These are phyloP conservation scores for Hemiprocne comata DNA, from an alignment of 2,113 vertebrate genomes.

Conservation along the genomic window DNA sequence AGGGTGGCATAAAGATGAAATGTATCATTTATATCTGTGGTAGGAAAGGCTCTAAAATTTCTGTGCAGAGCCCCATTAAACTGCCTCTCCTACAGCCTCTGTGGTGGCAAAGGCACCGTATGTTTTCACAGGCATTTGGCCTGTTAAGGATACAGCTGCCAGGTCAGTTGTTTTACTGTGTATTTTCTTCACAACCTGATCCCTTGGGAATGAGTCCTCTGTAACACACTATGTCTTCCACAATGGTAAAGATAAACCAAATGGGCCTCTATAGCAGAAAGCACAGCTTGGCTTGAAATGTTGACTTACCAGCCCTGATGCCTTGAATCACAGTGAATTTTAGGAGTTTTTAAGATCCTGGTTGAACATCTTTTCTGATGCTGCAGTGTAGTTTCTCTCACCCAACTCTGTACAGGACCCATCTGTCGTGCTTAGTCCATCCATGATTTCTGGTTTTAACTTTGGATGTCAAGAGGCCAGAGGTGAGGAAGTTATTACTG, in stretches of 20 bases:
- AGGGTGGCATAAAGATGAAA: constrained; percentile 33
- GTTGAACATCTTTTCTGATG: neutral
- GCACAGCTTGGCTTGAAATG: neutral
- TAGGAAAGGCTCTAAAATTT: constrained; percentile 32
- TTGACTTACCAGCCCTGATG: neutral
- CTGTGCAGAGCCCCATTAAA: constrained; percentile 16
- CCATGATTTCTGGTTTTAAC: neutral
- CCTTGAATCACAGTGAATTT: neutral
- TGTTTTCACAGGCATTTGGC: neutral
- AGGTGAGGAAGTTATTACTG: neutral
- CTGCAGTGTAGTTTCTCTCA: neutral
- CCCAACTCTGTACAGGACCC: neutral
- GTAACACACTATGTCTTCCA: neutral
- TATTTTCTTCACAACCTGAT: neutral
- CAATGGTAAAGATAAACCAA: neutral
- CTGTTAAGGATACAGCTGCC: neutral
- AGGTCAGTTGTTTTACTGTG: neutral
- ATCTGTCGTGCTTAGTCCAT: neutral
- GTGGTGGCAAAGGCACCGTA: rapidly evolving
- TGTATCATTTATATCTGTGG: constrained; percentile 37
- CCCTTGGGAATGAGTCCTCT: neutral
- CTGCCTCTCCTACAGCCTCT: neutral
- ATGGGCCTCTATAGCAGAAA: rapidly evolving
- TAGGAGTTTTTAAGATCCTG: neutral
- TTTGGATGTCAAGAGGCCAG: neutral